phyloP scores from a whole-genome alignment of 2,888 invertebrate species.

The Tenthredo scrophulariae region DNA sequence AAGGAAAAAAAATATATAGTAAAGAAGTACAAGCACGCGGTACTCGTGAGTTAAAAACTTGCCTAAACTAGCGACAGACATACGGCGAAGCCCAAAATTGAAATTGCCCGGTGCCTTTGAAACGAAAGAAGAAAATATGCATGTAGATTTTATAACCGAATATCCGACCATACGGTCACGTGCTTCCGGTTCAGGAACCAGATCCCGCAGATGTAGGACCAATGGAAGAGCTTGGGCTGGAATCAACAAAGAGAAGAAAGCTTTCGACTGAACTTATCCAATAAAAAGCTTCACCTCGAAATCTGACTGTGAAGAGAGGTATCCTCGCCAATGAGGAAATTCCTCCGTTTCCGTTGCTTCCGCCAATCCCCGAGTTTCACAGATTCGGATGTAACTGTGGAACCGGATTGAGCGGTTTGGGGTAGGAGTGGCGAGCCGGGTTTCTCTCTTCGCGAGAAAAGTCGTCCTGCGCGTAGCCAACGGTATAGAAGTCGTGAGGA shows the following conservation, averaged over 20 bases:
- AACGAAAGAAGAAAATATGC: background rate
- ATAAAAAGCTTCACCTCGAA: slow-evolving; percentile 37
- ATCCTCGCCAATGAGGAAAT: slow-evolving; percentile 52
- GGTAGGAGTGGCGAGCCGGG: slow-evolving; percentile 56
- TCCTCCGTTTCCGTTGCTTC: slow-evolving; percentile 54
- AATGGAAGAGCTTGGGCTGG: slow-evolving; percentile 4
- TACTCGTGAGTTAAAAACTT: background rate
- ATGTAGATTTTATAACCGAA: background rate
- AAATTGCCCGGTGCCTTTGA: background rate
- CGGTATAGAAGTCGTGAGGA: slow-evolving; percentile 27
- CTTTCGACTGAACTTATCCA: slow-evolving; percentile 26
- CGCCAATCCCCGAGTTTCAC: slow-evolving; percentile 73
- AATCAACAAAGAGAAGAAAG: background rate
- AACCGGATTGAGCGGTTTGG: slow-evolving; percentile 45
- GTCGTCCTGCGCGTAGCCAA: slow-evolving; percentile 59
- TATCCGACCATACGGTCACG: background rate
- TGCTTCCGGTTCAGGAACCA: slow-evolving; percentile 2
- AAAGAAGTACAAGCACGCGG: background rate
- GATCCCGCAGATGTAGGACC: background rate
- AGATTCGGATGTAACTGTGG: slow-evolving; percentile 71
- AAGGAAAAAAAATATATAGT: background rate
- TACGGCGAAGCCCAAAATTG: background rate
- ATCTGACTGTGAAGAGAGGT: slow-evolving; percentile 33
- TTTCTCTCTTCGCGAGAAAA: slow-evolving; percentile 36
- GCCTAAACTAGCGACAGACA: slow-evolving; percentile 10